Evolutionary conservation across 2,797 vertebrate genomes (phyloP), one percentile per base, ranked within the genome.

Genomic region (Dipus sagitta): DNA sequence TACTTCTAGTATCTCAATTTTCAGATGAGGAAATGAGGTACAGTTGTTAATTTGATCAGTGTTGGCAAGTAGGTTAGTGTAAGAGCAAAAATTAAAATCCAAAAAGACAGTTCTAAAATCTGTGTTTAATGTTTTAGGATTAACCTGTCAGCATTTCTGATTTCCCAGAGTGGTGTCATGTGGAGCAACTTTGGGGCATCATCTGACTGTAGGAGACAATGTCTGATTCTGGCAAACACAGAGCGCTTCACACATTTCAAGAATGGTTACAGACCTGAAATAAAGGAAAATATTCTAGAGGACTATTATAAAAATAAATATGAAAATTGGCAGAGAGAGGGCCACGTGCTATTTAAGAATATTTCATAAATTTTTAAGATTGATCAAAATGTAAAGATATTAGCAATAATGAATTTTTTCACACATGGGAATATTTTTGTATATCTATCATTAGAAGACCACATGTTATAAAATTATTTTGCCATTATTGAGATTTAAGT

Each of bases 321-420:
- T 81, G 54, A 62, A 30, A 24, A 21, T 38, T 38, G 38, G 3
- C 6, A 75, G 11, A 70, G 38, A 68, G 14, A 64, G 47, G 2
- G 84, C 15, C 38, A 1, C 4, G 68, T 2, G 32, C 65, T 0
- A 81, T 70, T 60, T 80, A 34, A 68, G n/a, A 92, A 92, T 67
- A 60, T 47, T 84, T 85, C 88, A 34, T 68, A 54, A 54, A 82
- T 62, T 85, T 94, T 0, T 77, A 62, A 42, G 32, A 88, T 65
- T 78, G 26, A 85, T 86, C 30, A 92, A 86, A 87, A 78, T 80
- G 14, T 21, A 74, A 95, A 87, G 30, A 75, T 47, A 42, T 2
- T 64, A 79, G 74, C 8, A 70, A 62, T 42, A 96, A 82, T 42
- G 13, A 74, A 86, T 47, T n/a, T 93, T 78, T 91, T 47, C 54